A percentile compares a stretch with the other conserved stretches of the same genome.
Evolutionary conservation across 2,113 vertebrate species (phyloP).

Genomic region (Bubalus kerabau): DNA sequence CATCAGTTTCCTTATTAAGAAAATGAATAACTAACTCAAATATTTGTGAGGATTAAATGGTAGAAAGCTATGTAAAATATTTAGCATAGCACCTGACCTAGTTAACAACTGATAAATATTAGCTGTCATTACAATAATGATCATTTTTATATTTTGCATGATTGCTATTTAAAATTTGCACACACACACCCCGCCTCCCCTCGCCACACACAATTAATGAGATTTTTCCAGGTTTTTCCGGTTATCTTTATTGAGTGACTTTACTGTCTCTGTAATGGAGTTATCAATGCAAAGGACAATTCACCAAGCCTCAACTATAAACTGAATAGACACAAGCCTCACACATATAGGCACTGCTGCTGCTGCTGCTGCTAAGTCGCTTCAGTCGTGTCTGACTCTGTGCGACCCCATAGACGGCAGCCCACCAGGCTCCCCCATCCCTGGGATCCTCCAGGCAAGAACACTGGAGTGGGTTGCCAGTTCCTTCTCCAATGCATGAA

Average conservation of each 20-base stretch:
- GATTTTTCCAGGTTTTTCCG: background rate
- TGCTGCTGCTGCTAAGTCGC: too few relatives aligned
- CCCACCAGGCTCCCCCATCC: too few relatives aligned
- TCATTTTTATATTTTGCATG: background rate
- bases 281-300: background rate
- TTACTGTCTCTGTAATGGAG: background rate
- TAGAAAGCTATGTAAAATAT: background rate
- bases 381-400: too few relatives aligned
- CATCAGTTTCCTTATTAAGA: background rate
- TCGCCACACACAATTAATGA: background rate
- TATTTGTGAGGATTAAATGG: background rate
- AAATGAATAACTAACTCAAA: background rate
- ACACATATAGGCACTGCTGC: background rate
- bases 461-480: too few relatives aligned
- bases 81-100: background rate
- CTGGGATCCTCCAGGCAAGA: too few relatives aligned
- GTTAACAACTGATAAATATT: background rate
- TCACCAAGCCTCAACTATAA: background rate
- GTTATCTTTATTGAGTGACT: background rate
- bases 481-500: too few relatives aligned
- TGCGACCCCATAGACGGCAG: too few relatives aligned
- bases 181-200: fast-evolving
- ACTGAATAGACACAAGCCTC: background rate
- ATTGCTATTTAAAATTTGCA: background rate
- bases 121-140: background rate